Evolutionary conservation across 2,797 vertebrate genomes (phyloP).

Genomic region (Tapirus indicus): DNA sequence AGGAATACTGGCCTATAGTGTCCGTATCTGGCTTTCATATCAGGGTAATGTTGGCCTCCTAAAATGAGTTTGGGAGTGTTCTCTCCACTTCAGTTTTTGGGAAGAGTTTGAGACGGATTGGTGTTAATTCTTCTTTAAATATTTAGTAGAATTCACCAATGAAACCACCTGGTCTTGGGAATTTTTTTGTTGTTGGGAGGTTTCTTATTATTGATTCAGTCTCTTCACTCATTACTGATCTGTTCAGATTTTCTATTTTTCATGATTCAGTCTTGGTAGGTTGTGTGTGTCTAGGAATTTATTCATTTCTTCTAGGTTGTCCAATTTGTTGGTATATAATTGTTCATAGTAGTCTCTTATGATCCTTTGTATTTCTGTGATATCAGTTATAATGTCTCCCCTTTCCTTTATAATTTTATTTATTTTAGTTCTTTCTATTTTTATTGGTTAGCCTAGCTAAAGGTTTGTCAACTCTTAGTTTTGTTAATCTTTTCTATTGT

Average conservation of each 20-base stretch:
- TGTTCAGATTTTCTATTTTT: neutral
- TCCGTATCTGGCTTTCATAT: neutral
- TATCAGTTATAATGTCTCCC: neutral
- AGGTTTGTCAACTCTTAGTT: neutral
- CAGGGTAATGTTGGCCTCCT: neutral
- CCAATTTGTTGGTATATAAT: neutral
- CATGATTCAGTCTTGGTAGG: neutral
- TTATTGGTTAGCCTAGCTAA: neutral
- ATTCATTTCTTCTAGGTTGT: neutral
- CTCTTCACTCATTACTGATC: neutral
- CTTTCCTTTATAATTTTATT: neutral
- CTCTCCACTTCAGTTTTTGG: too few species aligned
- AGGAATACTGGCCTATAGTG: too few species aligned
- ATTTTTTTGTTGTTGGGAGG: neutral
- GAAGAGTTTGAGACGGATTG: too few species aligned
- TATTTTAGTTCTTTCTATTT: neutral
- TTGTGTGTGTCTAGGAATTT: neutral
- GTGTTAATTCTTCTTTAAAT: too few species aligned
- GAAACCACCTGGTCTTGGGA: neutral
- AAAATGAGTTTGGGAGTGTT: neutral
- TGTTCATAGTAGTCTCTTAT: neutral
- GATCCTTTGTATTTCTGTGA: neutral
- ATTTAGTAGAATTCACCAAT: neutral
- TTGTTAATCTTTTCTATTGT: neutral
- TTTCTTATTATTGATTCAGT: neutral